A percentile compares a stretch with the other conserved stretches of the same genome.
These are phyloP conservation scores for Numenius phaeopus DNA, from an alignment of 2,797 vertebrate species.

Conservation along the genomic window DNA sequence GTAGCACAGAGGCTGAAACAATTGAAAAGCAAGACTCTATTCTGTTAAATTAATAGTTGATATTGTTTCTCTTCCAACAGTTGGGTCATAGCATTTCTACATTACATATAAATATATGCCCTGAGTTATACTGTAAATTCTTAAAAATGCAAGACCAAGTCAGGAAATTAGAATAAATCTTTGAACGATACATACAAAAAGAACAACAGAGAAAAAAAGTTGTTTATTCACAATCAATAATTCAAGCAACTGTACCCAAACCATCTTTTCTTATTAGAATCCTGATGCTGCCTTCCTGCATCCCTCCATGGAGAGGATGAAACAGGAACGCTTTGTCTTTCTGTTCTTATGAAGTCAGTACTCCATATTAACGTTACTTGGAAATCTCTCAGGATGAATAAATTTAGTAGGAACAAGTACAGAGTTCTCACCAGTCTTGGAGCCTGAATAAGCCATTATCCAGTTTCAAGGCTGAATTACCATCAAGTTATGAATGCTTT, in stretches of 20 bases:
- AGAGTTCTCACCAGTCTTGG: not conserved
- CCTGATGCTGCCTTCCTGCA: not conserved
- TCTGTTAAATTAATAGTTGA: not conserved
- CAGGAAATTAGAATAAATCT: not conserved
- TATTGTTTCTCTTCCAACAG: not conserved
- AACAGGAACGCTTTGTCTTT: not conserved
- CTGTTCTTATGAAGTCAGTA: not conserved
- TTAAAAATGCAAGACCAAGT: not conserved
- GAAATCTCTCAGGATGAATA: slow-evolving; percentile 24
- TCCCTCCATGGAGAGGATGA: not conserved
- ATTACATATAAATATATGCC: not conserved
- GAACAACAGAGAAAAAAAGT: not conserved
- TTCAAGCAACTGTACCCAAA: not conserved
- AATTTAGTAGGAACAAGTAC: not conserved
- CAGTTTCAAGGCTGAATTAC: slow-evolving; percentile 12
- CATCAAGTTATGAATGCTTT: slow-evolving; percentile 10
- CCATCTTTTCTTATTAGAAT: not conserved
- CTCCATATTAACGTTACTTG: not conserved
- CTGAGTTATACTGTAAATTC: not conserved
- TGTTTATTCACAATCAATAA: not conserved
- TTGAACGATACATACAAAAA: not conserved
- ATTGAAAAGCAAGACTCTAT: not conserved
- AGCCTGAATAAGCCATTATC: slow-evolving; percentile 35
- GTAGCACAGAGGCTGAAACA: not conserved
- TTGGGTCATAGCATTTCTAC: not conserved